Evolutionary conservation across 2,888 invertebrate genomes (phyloP).

Genomic region (Tryphoninae sp.): DNA sequence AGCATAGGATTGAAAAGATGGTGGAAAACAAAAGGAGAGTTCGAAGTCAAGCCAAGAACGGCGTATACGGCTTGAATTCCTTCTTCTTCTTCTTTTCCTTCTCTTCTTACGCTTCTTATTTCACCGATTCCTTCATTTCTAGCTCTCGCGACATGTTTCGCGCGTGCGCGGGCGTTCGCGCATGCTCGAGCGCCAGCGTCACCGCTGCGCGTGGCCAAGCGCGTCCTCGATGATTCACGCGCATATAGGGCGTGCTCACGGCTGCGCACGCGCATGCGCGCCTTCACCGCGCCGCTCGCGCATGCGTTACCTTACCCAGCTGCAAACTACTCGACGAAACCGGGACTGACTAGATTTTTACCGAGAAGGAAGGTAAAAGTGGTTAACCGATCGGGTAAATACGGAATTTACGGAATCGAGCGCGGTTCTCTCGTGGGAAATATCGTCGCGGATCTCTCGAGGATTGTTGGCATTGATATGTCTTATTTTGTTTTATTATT

Average conservation of each 20-base stretch:
- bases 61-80: constrained; percentile 3
- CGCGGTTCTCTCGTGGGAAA: neutral
- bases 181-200: constrained; percentile 32
- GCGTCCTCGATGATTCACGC: constrained; percentile 46
- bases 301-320: neutral
- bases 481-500: too few species aligned
- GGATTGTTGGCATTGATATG: too few species aligned
- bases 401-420: constrained; percentile 26
- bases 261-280: too few species aligned
- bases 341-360: too few species aligned
- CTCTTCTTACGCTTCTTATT: constrained; percentile 12
- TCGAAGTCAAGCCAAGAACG: too few species aligned
- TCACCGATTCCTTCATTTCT: constrained; percentile 14
- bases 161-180: constrained; percentile 26
- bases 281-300: neutral
- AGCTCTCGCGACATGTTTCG: constrained; percentile 4
- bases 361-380: neutral
- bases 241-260: neutral
- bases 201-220: neutral
- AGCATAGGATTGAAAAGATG: too few species aligned
- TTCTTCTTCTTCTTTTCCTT: constrained; percentile 17
- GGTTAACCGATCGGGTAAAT: neutral
- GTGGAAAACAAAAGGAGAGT: too few species aligned
- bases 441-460: neutral
- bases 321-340: neutral